Evolutionary conservation across 2,888 invertebrate genomes (phyloP).

Genomic region (Xestobium rufovillosum): DNA sequence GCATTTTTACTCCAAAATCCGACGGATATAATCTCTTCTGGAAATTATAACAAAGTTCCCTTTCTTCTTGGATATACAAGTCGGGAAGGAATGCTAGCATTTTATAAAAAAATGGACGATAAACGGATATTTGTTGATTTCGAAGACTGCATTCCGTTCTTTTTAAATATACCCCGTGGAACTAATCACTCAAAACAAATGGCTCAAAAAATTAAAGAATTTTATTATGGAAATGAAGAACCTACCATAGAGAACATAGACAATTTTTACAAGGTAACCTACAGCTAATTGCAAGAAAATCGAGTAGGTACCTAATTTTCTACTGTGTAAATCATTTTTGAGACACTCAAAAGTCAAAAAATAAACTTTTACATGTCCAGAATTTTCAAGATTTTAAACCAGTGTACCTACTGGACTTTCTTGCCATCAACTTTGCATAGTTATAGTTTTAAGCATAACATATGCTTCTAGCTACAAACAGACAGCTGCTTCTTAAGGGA

Average conservation of each 20-base stretch:
- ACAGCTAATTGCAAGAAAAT: no score
- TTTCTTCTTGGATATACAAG: constrained; percentile 37
- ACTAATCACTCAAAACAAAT: constrained; percentile 29
- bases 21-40: constrained; percentile 30
- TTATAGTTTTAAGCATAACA: no score
- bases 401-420: no score
- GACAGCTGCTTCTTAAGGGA: no score
- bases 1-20: constrained; percentile 36
- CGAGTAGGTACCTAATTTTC: no score
- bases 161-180: constrained; percentile 27
- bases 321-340: no score
- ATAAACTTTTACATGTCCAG: no score
- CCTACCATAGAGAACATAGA: constrained; percentile 38
- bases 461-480: no score
- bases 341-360: no score
- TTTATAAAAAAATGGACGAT: constrained; percentile 23
- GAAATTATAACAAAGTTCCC: constrained; percentile 37
- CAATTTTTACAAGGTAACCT: constrained; percentile 34
- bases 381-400: no score
- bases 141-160: constrained; percentile 29
- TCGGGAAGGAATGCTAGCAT: constrained; percentile 37
- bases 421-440: no score
- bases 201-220: constrained; percentile 39
- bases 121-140: constrained; percentile 24
- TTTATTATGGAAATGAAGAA: constrained; percentile 43